phyloP scores from a whole-genome alignment of 1,140 invertebrate species.

The Mizuhopecten yessoensis region DNA sequence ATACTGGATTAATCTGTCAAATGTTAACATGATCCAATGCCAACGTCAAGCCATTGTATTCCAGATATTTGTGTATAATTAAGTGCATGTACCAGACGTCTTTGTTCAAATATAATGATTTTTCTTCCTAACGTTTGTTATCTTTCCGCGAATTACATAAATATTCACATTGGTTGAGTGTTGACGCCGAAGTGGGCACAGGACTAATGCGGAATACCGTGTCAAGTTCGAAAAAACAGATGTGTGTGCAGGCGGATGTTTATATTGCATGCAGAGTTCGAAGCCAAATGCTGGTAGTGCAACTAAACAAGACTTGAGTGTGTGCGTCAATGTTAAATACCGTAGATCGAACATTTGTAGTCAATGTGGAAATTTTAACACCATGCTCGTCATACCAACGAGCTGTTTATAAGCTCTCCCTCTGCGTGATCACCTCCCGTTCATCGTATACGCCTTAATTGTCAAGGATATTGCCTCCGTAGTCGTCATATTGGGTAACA shows the following conservation, averaged over 20 bases:
- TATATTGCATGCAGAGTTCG: not conserved
- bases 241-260: not conserved
- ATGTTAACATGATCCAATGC: too few relatives aligned
- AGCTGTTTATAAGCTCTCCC: slow-evolving; percentile 16
- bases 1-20: too few relatives aligned
- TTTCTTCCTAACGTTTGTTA: not conserved
- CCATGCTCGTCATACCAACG: not conserved
- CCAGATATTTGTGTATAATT: not conserved
- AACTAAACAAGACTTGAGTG: slow-evolving; percentile 15
- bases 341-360: slow-evolving; percentile 38
- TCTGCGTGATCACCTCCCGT: not conserved
- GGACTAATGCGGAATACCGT: not conserved
- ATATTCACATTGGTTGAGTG: not conserved
- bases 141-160: not conserved
- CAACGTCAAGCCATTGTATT: not conserved
- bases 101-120: not conserved
- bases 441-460: slow-evolving; percentile 9
- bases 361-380: not conserved
- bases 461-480: not conserved
- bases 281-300: not conserved
- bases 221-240: not conserved
- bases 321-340: slow-evolving; percentile 24
- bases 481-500: slow-evolving; percentile 11
- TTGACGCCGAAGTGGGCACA: not conserved
- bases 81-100: not conserved